phyloP scores from a whole-genome alignment of 2,888 invertebrate species.

The Acheta domesticus region DNA sequence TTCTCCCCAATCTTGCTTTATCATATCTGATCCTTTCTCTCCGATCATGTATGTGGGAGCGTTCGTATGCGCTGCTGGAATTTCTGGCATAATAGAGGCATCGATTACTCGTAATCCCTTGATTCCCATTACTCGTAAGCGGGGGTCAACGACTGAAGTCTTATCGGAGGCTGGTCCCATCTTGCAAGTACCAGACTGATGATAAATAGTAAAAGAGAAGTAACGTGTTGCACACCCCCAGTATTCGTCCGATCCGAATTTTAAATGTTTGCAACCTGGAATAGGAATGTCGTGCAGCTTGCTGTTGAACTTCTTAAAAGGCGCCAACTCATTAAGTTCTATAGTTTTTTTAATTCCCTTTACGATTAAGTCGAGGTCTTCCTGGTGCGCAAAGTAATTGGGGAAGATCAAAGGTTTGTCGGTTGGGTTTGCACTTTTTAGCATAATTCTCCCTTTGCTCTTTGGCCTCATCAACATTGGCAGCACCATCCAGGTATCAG shows the following conservation, averaged over 20 bases:
- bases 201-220: slow-evolving; percentile 67
- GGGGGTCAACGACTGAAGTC: slow-evolving; percentile 61
- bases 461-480: slow-evolving; percentile 70
- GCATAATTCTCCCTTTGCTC: slow-evolving; percentile 63
- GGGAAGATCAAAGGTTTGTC: slow-evolving; percentile 71
- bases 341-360: slow-evolving; percentile 55
- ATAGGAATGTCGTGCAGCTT: slow-evolving; percentile 54
- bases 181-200: slow-evolving; percentile 64
- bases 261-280: slow-evolving; percentile 56
- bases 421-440: slow-evolving; percentile 69
- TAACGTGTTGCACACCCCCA: slow-evolving; percentile 65
- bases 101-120: slow-evolving; percentile 68
- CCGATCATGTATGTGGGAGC: slow-evolving; percentile 77
- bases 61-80: slow-evolving; percentile 73
- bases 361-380: slow-evolving; percentile 44
- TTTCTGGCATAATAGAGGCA: slow-evolving; percentile 75
- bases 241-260: slow-evolving; percentile 64
- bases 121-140: slow-evolving; percentile 63
- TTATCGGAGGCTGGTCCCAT: slow-evolving; percentile 60
- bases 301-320: slow-evolving; percentile 58
- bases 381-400: slow-evolving; percentile 69
- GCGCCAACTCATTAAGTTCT: slow-evolving; percentile 49
- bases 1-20: slow-evolving; percentile 55
- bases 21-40: slow-evolving; percentile 71
- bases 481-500: slow-evolving; percentile 52